Evolutionary conservation across 2,797 vertebrate species (phyloP).

Genomic region (Ciconia nigra): DNA sequence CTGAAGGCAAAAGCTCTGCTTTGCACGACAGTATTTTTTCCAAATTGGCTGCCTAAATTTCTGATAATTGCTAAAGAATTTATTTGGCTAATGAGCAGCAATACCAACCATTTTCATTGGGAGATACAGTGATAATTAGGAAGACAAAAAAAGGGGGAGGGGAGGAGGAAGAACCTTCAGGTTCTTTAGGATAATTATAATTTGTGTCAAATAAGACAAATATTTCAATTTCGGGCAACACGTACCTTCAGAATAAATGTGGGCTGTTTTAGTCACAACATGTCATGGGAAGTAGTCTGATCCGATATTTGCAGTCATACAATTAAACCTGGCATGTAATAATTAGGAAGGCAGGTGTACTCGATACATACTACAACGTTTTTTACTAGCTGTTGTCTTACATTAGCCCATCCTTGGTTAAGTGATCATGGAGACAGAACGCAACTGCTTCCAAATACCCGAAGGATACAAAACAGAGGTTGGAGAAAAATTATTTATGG

Average conservation of each 20-base stretch:
- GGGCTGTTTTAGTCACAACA: slow-evolving; percentile 55
- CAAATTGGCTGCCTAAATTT: background rate
- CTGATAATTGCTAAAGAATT: background rate
- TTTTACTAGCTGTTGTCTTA: background rate
- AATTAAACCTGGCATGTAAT: slow-evolving; percentile 66
- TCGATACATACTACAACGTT: background rate
- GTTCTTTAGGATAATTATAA: slow-evolving; percentile 45
- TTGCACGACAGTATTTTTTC: background rate
- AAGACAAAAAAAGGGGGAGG: background rate
- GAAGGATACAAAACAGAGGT: background rate
- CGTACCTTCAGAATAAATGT: slow-evolving; percentile 9
- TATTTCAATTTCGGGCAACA: slow-evolving; percentile 59
- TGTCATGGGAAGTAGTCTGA: slow-evolving; percentile 18
- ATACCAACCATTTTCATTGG: background rate
- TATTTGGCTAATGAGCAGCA: slow-evolving; percentile 14
- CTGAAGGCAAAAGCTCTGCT: background rate
- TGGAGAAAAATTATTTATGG: background rate
- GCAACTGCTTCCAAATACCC: background rate
- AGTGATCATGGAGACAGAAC: background rate
- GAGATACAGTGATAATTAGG: slow-evolving; percentile 11
- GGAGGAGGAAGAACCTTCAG: background rate
- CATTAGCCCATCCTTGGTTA: background rate
- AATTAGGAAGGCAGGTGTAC: slow-evolving; percentile 55
- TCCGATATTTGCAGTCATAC: slow-evolving; percentile 1
- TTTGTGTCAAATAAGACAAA: slow-evolving; percentile 46